Evolutionary conservation across 2,888 invertebrate species (phyloP).

Genomic region (Hypomecis atomaria): DNA sequence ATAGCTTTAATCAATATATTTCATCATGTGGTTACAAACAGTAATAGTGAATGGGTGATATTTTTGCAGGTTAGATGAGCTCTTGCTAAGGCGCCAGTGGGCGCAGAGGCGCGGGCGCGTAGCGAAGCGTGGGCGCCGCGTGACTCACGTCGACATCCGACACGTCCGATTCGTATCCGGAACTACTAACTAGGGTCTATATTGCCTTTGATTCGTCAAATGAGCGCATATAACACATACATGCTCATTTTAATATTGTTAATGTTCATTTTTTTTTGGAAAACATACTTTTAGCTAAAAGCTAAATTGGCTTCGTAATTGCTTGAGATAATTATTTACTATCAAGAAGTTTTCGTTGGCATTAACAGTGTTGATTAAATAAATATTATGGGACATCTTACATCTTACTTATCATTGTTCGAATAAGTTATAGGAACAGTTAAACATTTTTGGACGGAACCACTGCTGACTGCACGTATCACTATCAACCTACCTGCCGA

Average conservation of each 20-base stretch:
- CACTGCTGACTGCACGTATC: not conserved
- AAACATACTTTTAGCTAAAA: not conserved
- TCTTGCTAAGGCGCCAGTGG: conserved; percentile 44
- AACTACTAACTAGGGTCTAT: conserved; percentile 81
- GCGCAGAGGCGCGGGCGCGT: conserved; percentile 49
- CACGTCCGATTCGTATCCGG: conserved; percentile 84
- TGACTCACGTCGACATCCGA: conserved; percentile 85
- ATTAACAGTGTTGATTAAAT: too few relatives aligned
- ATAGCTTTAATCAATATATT: not conserved
- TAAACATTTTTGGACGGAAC: too few relatives aligned
- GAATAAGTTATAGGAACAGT: too few relatives aligned
- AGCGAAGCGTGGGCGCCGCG: conserved; percentile 72
- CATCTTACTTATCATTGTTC: too few relatives aligned
- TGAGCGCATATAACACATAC: conserved; percentile 60
- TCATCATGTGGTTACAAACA: conserved; percentile 1
- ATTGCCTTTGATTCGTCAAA: conserved; percentile 68
- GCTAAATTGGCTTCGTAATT: too few relatives aligned
- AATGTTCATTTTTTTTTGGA: not conserved
- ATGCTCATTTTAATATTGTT: conserved; percentile 53
- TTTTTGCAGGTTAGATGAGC: conserved; percentile 41
- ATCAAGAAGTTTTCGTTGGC: too few relatives aligned
- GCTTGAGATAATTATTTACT: too few relatives aligned
- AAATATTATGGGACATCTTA: too few relatives aligned
- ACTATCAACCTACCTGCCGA: conserved; percentile 8
- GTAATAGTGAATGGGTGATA: conserved; percentile 35